These are phyloP conservation scores for Scaptomyza caliginosa DNA, from an alignment of 2,888 invertebrate species.

Conservation along the genomic window DNA sequence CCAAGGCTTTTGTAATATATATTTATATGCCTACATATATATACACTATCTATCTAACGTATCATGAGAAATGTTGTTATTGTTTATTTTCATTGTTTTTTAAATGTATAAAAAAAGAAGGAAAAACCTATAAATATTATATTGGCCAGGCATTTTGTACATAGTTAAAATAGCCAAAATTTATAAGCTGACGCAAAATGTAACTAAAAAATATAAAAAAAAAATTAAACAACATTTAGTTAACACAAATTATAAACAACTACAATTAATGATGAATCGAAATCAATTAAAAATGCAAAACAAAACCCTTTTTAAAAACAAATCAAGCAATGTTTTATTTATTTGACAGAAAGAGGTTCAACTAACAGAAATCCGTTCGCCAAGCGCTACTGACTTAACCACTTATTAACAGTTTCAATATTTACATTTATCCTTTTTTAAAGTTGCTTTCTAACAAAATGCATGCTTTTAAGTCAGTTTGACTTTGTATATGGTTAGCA, in stretches of 20 bases:
- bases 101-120: slow-evolving; percentile 72
- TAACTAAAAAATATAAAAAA: slow-evolving; percentile 19
- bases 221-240: slow-evolving; percentile 71
- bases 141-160: slow-evolving; percentile 71
- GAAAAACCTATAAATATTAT: slow-evolving; percentile 20
- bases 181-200: slow-evolving; percentile 51
- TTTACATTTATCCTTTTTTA: slow-evolving; percentile 1
- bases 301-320: slow-evolving; percentile 65
- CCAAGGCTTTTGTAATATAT: slow-evolving; percentile 78
- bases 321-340: slow-evolving; percentile 38
- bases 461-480: slow-evolving; percentile 22
- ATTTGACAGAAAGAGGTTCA: not conserved
- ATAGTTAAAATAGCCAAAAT: slow-evolving; percentile 70
- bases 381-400: not conserved
- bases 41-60: slow-evolving; percentile 25
- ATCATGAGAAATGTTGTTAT: slow-evolving; percentile 71
- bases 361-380: not conserved
- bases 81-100: slow-evolving; percentile 74
- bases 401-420: slow-evolving; percentile 18
- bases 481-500: slow-evolving; percentile 32
- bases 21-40: slow-evolving; percentile 31
- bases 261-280: slow-evolving; percentile 76
- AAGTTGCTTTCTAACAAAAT: slow-evolving; percentile 3
- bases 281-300: slow-evolving; percentile 72
- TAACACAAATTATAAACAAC: slow-evolving; percentile 80